A percentile compares a stretch with the other conserved stretches of the same genome.
phyloP scores from a whole-genome alignment of 2,113 vertebrate genomes.

The Callipepla squamata region DNA sequence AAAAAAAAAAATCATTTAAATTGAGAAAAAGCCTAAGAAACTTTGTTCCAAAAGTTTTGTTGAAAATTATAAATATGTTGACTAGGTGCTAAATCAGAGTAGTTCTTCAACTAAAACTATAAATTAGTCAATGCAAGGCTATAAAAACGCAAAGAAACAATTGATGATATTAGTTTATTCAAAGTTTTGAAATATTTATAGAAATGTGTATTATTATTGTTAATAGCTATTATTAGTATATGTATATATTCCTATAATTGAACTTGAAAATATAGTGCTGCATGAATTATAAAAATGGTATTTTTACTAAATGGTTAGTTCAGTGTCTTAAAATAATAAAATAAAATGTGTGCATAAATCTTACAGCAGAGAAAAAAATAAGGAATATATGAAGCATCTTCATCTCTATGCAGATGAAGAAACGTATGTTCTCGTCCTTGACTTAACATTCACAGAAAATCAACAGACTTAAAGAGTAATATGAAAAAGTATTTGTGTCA shows the following conservation, averaged over 20 bases:
- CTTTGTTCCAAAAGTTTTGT: background rate
- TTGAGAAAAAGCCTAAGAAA: background rate
- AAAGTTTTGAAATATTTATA: slow-evolving; percentile 20
- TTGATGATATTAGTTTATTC: background rate
- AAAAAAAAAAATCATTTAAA: background rate
- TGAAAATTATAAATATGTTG: background rate
- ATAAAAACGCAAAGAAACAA: slow-evolving; percentile 17
- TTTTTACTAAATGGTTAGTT: slow-evolving; percentile 38
- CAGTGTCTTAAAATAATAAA: background rate
- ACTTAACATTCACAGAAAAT: slow-evolving; percentile 75
- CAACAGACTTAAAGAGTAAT: slow-evolving; percentile 68
- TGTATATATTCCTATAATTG: background rate
- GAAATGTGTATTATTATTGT: background rate
- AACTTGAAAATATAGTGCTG: background rate
- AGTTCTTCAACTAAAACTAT: background rate
- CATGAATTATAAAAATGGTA: background rate
- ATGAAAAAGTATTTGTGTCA: slow-evolving; percentile 66
- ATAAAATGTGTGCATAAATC: background rate
- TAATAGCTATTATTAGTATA: background rate
- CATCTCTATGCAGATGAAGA: slow-evolving; percentile 66
- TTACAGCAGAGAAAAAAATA: slow-evolving; percentile 33
- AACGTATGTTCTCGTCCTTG: slow-evolving; percentile 56
- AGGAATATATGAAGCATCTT: slow-evolving; percentile 37
- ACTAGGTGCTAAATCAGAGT: background rate
- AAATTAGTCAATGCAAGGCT: background rate